Percentiles rank a stretch among this genome's conserved stretches.
Evolutionary conservation across 2,113 vertebrate genomes (phyloP).

Genomic region (Daboia siamensis): DNA sequence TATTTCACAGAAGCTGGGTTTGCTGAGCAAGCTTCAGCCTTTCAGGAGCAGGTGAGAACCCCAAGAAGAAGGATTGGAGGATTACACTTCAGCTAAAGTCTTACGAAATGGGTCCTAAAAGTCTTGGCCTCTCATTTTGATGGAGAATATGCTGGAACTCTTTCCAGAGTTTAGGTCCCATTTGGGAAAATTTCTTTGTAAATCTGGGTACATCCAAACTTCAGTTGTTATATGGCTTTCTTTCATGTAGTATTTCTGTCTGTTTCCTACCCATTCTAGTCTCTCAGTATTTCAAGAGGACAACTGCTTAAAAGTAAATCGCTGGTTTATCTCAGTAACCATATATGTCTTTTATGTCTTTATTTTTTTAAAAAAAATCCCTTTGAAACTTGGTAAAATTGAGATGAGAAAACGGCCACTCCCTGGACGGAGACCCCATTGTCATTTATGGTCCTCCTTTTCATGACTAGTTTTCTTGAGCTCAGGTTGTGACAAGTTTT

Average conservation of each 20-base stretch:
- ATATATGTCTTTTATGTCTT: too few relatives aligned
- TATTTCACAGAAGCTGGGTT: slow-evolving; percentile 85
- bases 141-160: background rate
- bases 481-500: background rate
- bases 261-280: background rate
- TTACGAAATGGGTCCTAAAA: background rate
- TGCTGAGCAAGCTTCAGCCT: slow-evolving; percentile 82
- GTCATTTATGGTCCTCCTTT: background rate
- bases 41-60: slow-evolving; percentile 78
- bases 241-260: background rate
- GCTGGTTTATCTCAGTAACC: background rate
- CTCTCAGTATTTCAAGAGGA: background rate
- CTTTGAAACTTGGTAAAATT: background rate
- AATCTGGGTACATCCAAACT: background rate
- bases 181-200: background rate
- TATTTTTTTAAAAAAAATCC: background rate
- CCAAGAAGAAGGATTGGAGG: background rate
- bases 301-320: background rate
- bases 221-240: background rate
- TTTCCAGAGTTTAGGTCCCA: background rate
- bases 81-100: background rate
- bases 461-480: background rate
- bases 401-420: background rate
- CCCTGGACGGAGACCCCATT: background rate
- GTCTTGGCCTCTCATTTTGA: background rate